Conservation (phyloP, 2,888 invertebrate genomes). For the Molanna angustata region DNA sequence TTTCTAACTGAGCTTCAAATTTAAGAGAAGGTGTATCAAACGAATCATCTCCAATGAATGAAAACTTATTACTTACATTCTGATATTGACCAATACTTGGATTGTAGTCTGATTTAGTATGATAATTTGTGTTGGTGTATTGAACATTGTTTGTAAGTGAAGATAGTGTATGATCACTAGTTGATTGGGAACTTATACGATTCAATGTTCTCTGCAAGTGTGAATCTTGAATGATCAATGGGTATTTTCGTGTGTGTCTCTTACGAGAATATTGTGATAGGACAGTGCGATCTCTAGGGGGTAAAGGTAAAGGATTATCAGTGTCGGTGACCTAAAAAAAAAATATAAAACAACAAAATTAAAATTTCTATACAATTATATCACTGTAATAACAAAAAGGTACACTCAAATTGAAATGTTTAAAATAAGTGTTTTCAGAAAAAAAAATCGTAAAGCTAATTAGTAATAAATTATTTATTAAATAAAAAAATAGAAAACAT, state of each 20-base stretch:
- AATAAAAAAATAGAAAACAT: too few species aligned
- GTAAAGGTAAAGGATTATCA: slow-evolving; percentile 71
- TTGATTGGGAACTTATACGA: slow-evolving; percentile 46
- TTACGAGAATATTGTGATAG: slow-evolving; percentile 58
- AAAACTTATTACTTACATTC: slow-evolving; percentile 15
- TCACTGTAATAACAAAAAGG: too few species aligned
- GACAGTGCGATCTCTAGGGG: slow-evolving; percentile 71
- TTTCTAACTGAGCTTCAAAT: slow-evolving; percentile 62
- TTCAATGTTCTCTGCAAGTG: slow-evolving; percentile 61
- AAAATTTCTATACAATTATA: too few species aligned
- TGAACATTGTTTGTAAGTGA: slow-evolving; percentile 28
- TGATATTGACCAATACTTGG: slow-evolving; percentile 16
- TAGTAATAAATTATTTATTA: too few species aligned
- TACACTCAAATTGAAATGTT: too few species aligned
- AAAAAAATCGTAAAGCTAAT: too few species aligned
- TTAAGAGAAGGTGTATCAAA: slow-evolving; percentile 46
- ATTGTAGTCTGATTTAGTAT: not conserved
- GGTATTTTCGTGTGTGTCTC: slow-evolving; percentile 78
- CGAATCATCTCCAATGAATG: slow-evolving; percentile 31
- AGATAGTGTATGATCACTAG: slow-evolving; percentile 42
- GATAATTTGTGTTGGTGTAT: not conserved
- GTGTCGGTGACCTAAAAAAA: slow-evolving; percentile 13
- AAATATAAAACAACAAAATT: too few species aligned
- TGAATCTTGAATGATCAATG: slow-evolving; percentile 70
- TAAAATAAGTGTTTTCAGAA: too few species aligned